phyloP scores from a whole-genome alignment of 2,113 vertebrate genomes.

The Lasiurus borealis region DNA sequence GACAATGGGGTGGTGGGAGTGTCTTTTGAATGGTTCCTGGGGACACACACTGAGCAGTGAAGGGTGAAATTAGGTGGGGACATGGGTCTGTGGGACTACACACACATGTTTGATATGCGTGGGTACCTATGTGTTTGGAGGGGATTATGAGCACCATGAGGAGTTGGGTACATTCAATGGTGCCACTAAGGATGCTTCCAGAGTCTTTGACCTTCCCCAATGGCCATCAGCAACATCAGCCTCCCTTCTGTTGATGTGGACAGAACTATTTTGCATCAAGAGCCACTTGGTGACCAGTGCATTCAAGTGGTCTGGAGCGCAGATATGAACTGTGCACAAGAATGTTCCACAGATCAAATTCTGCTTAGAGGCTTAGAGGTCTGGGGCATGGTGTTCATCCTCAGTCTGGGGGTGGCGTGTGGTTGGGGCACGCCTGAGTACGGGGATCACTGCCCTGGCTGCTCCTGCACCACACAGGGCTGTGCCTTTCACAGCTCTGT shows the following conservation, averaged over 20 bases:
- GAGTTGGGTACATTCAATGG: neutral
- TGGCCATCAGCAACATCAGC: neutral
- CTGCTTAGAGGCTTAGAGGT: neutral
- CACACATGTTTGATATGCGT: neutral
- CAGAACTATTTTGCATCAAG: neutral
- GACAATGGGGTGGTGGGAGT: neutral
- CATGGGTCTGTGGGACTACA: neutral
- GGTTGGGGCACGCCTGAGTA: neutral
- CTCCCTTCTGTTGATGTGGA: neutral
- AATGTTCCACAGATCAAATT: neutral
- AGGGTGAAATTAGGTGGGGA: neutral
- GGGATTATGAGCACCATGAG: neutral
- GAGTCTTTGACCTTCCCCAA: neutral
- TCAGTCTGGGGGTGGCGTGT: neutral
- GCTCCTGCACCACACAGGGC: neutral
- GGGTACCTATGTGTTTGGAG: neutral
- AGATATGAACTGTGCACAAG: neutral
- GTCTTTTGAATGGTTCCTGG: neutral
- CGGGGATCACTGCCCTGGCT: neutral
- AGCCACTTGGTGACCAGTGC: neutral
- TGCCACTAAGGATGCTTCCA: neutral
- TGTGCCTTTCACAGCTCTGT: neutral
- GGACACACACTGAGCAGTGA: neutral
- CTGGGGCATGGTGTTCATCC: neutral
- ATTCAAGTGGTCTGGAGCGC: neutral